These are phyloP conservation scores for Hyalella azteca DNA, from an alignment of 2,888 invertebrate species.

Conservation along the genomic window DNA sequence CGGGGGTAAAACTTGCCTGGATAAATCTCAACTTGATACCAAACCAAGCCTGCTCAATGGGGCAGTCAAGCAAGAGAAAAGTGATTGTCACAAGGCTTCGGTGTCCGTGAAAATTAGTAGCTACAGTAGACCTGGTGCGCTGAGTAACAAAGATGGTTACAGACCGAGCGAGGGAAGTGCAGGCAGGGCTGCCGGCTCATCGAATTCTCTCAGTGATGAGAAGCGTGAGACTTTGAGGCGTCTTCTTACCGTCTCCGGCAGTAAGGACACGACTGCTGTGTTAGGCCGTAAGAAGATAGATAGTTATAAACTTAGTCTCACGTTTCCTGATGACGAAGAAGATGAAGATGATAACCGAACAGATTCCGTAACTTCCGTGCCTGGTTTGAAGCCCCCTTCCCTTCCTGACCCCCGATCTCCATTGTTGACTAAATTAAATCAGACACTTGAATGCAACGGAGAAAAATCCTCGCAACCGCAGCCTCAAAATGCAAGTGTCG, in stretches of 20 bases:
- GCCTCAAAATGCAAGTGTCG: not conserved
- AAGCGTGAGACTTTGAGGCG: conserved; percentile 26
- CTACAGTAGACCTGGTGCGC: not conserved
- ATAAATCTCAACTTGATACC: not conserved
- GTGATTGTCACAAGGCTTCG: not conserved
- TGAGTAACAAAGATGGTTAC: not conserved
- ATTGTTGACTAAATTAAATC: not conserved
- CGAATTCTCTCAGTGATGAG: conserved; percentile 25
- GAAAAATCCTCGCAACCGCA: not conserved
- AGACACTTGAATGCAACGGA: not conserved
- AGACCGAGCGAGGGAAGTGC: not conserved
- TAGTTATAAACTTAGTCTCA: conserved; percentile 26
- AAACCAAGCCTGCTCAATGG: not conserved
- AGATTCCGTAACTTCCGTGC: not conserved
- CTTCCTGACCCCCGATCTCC: not conserved
- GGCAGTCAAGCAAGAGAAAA: not conserved
- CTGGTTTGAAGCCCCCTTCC: not conserved
- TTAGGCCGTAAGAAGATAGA: conserved; percentile 18
- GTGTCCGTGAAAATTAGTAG: not conserved
- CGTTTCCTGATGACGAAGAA: conserved; percentile 27
- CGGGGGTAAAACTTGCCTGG: not conserved
- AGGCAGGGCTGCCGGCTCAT: not conserved
- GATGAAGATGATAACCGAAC: not conserved
- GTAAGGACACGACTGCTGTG: not conserved
- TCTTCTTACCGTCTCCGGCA: conserved; percentile 2